Evolutionary conservation across 2,888 invertebrate genomes (phyloP).

Genomic region (Epinotia nisella): DNA sequence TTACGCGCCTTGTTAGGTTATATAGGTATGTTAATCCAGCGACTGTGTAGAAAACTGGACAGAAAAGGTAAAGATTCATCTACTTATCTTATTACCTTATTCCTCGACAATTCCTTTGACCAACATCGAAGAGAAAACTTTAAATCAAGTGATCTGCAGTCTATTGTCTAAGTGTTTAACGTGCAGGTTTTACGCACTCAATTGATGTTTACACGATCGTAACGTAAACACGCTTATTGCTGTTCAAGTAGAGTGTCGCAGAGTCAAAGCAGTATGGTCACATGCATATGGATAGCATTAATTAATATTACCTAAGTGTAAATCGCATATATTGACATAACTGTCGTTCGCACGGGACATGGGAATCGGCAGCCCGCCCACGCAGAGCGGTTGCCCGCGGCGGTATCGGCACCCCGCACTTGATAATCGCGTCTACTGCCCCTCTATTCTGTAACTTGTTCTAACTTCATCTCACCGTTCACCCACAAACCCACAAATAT

Average conservation of each 20-base stretch:
- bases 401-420: constrained; percentile 49
- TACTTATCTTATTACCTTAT: background rate
- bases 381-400: constrained; percentile 61
- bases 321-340: constrained; percentile 76
- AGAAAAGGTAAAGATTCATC: too few species aligned
- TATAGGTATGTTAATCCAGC: too few species aligned
- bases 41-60: too few species aligned
- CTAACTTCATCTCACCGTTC: too few species aligned
- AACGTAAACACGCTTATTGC: constrained; percentile 4
- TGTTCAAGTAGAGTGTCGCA: background rate
- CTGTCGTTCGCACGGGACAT: constrained; percentile 71
- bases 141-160: constrained; percentile 6
- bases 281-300: constrained; percentile 51
- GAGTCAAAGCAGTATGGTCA: constrained; percentile 27
- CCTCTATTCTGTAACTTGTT: too few species aligned
- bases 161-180: background rate
- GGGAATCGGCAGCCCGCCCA: constrained; percentile 73
- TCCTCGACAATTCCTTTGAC: constrained; percentile 9
- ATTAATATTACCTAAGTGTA: constrained; percentile 54
- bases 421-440: constrained; percentile 4
- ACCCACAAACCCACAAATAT: too few species aligned
- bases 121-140: constrained; percentile 1
- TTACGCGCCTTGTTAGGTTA: too few species aligned
- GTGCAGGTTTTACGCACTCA: background rate
- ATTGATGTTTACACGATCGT: background rate